Evolutionary conservation across 2,113 vertebrate species (phyloP).

Genomic region (Monopterus albus): DNA sequence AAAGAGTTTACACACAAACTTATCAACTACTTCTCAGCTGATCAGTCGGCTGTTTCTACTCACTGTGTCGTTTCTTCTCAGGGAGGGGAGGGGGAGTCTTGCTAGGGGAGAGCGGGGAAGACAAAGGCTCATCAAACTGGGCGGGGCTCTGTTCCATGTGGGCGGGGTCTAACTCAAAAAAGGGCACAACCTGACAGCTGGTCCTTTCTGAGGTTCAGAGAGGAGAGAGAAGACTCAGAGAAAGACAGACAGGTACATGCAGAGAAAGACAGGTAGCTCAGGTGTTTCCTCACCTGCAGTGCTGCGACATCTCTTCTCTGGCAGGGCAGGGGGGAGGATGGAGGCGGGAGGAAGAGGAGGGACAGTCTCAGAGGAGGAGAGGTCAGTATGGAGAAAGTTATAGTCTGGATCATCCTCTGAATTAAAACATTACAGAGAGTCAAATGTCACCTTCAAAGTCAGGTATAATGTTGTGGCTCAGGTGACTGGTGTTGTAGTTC

Average conservation of each 20-base stretch:
- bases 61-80: conserved; percentile 95
- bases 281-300: conserved; percentile 36
- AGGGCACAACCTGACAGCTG: conserved; percentile 44
- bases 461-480: too few species aligned
- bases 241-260: not conserved
- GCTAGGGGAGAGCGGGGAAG: conserved; percentile 77
- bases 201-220: conserved; percentile 10
- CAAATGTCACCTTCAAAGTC: too few species aligned
- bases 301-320: conserved; percentile 89
- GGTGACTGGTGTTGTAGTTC: too few species aligned
- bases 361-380: conserved; percentile 86
- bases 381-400: conserved; percentile 92
- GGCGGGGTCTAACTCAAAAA: conserved; percentile 72
- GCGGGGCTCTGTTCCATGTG: conserved; percentile 81
- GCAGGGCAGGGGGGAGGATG: conserved; percentile 86
- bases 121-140: conserved; percentile 83
- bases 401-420: conserved; percentile 88
- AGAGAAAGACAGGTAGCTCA: not conserved
- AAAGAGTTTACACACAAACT: not conserved
- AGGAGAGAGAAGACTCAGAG: not conserved
- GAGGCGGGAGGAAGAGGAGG: conserved; percentile 78
- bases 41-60: conserved; percentile 65
- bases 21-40: not conserved
- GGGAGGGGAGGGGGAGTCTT: conserved; percentile 86
- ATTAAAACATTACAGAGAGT: too few species aligned